These are phyloP conservation scores for Hylaea fasciaria DNA, from an alignment of 2,888 invertebrate species.

Conservation along the genomic window DNA sequence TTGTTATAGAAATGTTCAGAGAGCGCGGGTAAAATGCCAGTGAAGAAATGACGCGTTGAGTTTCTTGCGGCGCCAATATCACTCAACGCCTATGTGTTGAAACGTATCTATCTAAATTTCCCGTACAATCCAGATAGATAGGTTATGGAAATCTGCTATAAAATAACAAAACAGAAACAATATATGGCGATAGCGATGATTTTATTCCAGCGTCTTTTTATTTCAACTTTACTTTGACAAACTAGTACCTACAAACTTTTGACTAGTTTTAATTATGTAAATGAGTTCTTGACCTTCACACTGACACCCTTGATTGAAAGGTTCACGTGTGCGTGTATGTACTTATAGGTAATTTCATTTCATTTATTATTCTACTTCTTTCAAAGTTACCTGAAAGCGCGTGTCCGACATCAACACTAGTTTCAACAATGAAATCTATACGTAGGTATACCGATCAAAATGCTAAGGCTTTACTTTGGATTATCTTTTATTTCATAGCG, in stretches of 20 bases:
- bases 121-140: background rate
- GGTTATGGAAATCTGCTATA: background rate
- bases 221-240: too few relatives aligned
- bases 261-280: background rate
- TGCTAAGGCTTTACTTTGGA: too few relatives aligned
- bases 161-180: too few relatives aligned
- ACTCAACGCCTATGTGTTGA: background rate
- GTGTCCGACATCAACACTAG: background rate
- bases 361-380: slow-evolving; percentile 5
- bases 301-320: background rate
- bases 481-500: too few relatives aligned
- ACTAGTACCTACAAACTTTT: too few relatives aligned
- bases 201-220: background rate
- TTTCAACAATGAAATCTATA: background rate
- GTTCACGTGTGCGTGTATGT: background rate
- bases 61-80: slow-evolving; percentile 1
- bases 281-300: slow-evolving; percentile 6
- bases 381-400: slow-evolving; percentile 1
- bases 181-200: too few relatives aligned
- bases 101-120: background rate
- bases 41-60: background rate
- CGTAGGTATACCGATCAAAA: too few relatives aligned
- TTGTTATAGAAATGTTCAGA: background rate
- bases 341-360: background rate
- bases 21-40: background rate